Evolutionary conservation across 2,113 vertebrate species (phyloP).

Genomic region (Thymallus thymallus): DNA sequence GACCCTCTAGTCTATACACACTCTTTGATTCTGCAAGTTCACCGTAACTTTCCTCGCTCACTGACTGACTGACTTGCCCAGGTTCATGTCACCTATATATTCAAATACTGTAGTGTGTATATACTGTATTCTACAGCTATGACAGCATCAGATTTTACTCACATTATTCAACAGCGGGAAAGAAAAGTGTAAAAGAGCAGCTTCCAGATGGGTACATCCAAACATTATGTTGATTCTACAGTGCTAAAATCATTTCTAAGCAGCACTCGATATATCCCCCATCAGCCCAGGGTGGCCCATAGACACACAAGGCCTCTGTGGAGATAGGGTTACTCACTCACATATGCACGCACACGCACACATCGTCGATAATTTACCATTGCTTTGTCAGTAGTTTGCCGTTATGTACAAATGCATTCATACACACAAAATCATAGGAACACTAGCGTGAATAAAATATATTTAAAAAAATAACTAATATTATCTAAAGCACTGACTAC

Average conservation of each 20-base stretch:
- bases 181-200: not conserved
- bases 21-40: slow-evolving; percentile 27
- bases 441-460: not conserved
- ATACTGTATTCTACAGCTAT: too few species aligned
- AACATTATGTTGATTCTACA: not conserved
- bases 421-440: not conserved
- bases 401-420: slow-evolving; percentile 15
- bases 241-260: not conserved
- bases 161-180: not conserved
- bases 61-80: not conserved
- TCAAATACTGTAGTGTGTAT: slow-evolving; percentile 13
- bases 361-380: not conserved
- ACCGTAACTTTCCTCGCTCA: slow-evolving; percentile 34
- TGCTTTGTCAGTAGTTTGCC: slow-evolving; percentile 12
- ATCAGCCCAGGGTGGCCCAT: too few species aligned
- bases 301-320: too few species aligned
- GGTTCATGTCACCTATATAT: slow-evolving; percentile 20
- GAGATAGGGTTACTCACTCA: not conserved
- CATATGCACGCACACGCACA: slow-evolving; percentile 6
- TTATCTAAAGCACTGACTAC: not conserved
- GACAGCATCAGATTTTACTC: slow-evolving; percentile 3
- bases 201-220: too few species aligned
- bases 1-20: not conserved
- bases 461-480: not conserved
- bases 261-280: not conserved